phyloP scores from a whole-genome alignment of 2,888 invertebrate genomes.

The Poecilus cupreus region DNA sequence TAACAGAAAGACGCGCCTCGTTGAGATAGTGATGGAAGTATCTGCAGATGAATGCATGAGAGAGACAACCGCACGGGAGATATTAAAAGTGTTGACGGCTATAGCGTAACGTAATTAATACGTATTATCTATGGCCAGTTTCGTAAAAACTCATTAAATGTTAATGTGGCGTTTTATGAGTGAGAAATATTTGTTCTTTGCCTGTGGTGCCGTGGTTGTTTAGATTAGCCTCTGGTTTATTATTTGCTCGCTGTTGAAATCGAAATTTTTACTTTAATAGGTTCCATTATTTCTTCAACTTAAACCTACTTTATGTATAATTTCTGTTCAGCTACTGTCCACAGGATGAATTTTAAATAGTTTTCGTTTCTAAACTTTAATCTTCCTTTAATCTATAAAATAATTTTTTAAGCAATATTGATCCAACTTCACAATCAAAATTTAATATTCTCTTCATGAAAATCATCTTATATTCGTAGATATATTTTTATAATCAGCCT shows the following conservation, averaged over 20 bases:
- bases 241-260: slow-evolving; percentile 29
- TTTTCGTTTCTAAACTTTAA: no score
- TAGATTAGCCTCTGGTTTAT: not conserved
- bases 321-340: no score
- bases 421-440: no score
- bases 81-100: slow-evolving; percentile 45
- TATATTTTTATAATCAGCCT: no score
- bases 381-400: no score
- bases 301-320: no score
- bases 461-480: no score
- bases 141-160: slow-evolving; percentile 50
- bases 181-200: slow-evolving; percentile 37
- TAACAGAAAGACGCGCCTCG: slow-evolving; percentile 54
- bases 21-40: slow-evolving; percentile 8
- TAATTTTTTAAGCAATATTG: no score
- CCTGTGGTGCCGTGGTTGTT: slow-evolving; percentile 27
- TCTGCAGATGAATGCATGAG: not conserved
- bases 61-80: not conserved
- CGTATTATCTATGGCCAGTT: slow-evolving; percentile 50
- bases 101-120: slow-evolving; percentile 34
- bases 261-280: slow-evolving; percentile 17
- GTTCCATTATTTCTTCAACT: not conserved
- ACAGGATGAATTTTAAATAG: no score
- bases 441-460: no score
- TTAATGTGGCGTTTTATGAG: slow-evolving; percentile 50